These are phyloP conservation scores for Asbolus verrucosus DNA, from an alignment of 1,140 invertebrate species.

Conservation along the genomic window DNA sequence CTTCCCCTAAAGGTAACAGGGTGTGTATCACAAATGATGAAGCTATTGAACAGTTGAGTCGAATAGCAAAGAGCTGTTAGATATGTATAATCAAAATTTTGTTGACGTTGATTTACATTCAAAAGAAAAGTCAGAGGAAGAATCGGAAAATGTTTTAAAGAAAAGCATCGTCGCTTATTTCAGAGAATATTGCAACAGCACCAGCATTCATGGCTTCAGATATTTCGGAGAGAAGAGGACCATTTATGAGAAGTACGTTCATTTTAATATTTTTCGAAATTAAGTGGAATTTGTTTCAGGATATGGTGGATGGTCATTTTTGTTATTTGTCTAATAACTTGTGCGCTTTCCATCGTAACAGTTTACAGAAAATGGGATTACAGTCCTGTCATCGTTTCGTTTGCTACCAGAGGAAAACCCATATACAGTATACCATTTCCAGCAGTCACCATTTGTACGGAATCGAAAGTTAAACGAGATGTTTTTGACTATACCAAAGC, in stretches of 20 bases:
- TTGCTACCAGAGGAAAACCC: constrained; percentile 66
- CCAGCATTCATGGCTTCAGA: constrained; percentile 66
- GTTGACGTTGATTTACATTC: background rate
- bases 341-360: constrained; percentile 52
- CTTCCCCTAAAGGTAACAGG: no score
- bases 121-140: background rate
- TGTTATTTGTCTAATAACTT: constrained; percentile 33
- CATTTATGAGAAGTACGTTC: constrained; percentile 40
- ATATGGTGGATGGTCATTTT: constrained; percentile 53
- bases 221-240: constrained; percentile 65
- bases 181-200: constrained; percentile 63
- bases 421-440: constrained; percentile 69
- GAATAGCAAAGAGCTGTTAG: no score
- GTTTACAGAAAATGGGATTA: constrained; percentile 68
- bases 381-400: constrained; percentile 70
- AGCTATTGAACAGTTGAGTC: no score
- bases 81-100: no score
- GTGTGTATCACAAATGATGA: no score
- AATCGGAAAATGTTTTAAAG: no score
- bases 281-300: constrained; percentile 31
- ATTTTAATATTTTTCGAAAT: constrained; percentile 10
- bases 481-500: constrained; percentile 45
- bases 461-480: constrained; percentile 57
- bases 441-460: constrained; percentile 68
- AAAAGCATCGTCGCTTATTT: constrained; percentile 46